A percentile compares a stretch with the other conserved stretches of the same genome.
Evolutionary conservation across 2,797 vertebrate genomes (phyloP).

Genomic region (Lutjanus argentimaculatus): DNA sequence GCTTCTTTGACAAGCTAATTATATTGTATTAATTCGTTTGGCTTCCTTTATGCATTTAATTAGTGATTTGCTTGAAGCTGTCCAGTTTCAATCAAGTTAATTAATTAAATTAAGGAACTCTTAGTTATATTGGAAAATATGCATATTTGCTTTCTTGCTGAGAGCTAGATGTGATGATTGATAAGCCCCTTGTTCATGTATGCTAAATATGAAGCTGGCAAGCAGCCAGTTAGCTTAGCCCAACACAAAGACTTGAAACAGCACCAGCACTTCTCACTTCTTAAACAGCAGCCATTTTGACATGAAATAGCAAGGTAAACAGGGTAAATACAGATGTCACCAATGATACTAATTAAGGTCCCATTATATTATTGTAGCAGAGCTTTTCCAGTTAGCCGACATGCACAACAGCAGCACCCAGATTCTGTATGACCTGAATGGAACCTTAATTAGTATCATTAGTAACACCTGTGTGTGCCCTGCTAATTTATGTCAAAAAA

Average conservation of each 20-base stretch:
- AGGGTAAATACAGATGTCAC: too few relatives aligned
- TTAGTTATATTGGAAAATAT: not conserved
- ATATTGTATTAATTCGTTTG: not conserved
- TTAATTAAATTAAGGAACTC: not conserved
- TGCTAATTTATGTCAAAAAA: too few relatives aligned
- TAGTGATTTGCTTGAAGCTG: not conserved
- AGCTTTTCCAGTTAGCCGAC: too few relatives aligned
- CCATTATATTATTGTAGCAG: too few relatives aligned
- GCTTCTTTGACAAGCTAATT: not conserved
- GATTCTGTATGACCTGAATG: too few relatives aligned
- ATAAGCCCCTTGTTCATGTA: not conserved
- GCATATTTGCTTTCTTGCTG: not conserved
- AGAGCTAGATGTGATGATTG: not conserved
- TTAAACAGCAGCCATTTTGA: too few relatives aligned
- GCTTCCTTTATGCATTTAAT: not conserved
- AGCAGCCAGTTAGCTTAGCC: not conserved
- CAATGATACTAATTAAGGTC: too few relatives aligned
- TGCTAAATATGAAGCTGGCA: not conserved
- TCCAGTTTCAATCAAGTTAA: not conserved
- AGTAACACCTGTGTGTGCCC: too few relatives aligned
- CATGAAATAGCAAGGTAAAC: too few relatives aligned
- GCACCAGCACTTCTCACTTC: not conserved
- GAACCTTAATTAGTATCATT: too few relatives aligned
- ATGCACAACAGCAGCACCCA: too few relatives aligned
- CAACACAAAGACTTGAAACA: not conserved